A percentile compares a stretch with the other conserved stretches of the same genome.
Conservation (phyloP, 2,888 invertebrate species). For the Heliconius aoede region DNA sequence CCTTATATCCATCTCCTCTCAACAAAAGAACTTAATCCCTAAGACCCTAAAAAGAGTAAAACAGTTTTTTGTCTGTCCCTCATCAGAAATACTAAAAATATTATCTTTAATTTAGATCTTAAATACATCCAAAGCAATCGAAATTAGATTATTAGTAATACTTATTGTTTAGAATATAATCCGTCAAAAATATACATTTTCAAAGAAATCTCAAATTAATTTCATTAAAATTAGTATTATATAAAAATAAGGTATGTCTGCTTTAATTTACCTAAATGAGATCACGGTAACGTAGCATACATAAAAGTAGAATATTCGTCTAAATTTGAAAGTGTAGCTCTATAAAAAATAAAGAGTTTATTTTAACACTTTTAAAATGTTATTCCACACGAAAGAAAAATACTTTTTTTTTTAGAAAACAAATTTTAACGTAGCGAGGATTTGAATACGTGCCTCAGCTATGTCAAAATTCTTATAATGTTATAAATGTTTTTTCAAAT, state of each 20-base stretch:
- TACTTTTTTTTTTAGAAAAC: too few relatives aligned
- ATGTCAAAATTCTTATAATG: too few relatives aligned
- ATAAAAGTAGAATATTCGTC: not conserved
- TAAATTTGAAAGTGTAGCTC: not conserved
- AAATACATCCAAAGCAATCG: not conserved
- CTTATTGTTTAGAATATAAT: not conserved
- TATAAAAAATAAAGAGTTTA: too few relatives aligned
- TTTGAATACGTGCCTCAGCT: too few relatives aligned
- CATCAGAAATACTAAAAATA: not conserved
- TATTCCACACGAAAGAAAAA: too few relatives aligned
- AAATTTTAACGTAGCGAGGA: too few relatives aligned
- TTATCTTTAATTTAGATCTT: not conserved
- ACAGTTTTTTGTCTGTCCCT: too few relatives aligned
- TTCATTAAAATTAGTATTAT: not conserved
- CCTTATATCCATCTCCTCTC: too few relatives aligned
- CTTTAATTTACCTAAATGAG: not conserved
- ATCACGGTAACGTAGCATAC: not conserved
- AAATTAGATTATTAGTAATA: not conserved
- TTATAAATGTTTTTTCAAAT: too few relatives aligned
- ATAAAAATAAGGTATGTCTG: not conserved
- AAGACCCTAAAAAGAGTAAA: too few relatives aligned
- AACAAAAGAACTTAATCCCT: not conserved
- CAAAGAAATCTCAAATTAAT: not conserved
- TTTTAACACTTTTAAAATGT: too few relatives aligned
- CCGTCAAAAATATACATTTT: not conserved